Percentiles rank a stretch among this genome's conserved stretches.
Conservation (phyloP, 2,113 vertebrate species). For the Syrrhaptes paradoxus region DNA sequence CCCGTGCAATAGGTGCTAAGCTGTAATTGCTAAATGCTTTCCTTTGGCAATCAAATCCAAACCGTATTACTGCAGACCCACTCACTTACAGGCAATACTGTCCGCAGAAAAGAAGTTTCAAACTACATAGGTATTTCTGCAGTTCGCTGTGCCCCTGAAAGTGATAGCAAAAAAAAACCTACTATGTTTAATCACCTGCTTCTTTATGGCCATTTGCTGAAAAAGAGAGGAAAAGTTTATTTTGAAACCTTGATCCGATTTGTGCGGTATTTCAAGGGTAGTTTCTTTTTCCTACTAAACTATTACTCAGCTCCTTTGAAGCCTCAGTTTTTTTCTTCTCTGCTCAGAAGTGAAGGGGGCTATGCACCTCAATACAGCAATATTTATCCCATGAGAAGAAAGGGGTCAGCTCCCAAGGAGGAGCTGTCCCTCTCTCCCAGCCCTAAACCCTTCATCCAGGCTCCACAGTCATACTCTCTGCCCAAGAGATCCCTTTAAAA, state of each 20-base stretch:
- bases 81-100: not conserved
- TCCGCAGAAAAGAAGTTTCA: not conserved
- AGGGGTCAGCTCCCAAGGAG: not conserved
- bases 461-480: not conserved
- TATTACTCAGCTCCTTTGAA: not conserved
- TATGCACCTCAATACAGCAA: not conserved
- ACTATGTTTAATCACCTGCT: not conserved
- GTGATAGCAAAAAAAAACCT: not conserved
- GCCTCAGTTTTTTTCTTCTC: not conserved
- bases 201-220: not conserved
- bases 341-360: not conserved
- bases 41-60: not conserved
- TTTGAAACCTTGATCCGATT: not conserved
- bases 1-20: not conserved
- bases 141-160: not conserved
- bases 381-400: not conserved
- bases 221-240: not conserved
- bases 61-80: fast-evolving
- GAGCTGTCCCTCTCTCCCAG: not conserved
- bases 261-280: not conserved
- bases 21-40: not conserved
- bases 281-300: not conserved
- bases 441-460: not conserved
- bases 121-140: not conserved
- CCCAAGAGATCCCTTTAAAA: not conserved